These are phyloP conservation scores for Octopus sinensis DNA, from an alignment of 1,140 invertebrate genomes.

Conservation along the genomic window DNA sequence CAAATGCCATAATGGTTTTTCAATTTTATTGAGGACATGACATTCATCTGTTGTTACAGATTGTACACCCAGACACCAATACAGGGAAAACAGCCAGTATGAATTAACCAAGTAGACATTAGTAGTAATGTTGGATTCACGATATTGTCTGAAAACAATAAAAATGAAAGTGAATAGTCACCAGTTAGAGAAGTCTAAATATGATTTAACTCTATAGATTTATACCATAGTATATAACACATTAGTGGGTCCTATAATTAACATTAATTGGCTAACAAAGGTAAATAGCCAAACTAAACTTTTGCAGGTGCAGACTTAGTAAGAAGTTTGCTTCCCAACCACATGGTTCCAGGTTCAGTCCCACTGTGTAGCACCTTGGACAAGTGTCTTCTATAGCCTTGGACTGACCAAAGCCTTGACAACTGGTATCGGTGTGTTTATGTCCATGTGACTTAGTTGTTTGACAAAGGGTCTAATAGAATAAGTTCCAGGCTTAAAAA, in stretches of 20 bases:
- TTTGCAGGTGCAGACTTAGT: no score
- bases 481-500: no score
- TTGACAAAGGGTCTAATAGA: no score
- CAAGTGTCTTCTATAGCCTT: no score
- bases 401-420: no score
- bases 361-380: no score
- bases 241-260: neutral
- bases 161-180: neutral
- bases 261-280: neutral
- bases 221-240: neutral
- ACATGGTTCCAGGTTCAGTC: no score
- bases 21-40: constrained; percentile 25
- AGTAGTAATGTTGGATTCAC: constrained; percentile 30
- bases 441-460: no score
- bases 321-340: no score
- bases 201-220: neutral
- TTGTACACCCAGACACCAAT: constrained; percentile 42
- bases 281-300: neutral
- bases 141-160: constrained; percentile 28
- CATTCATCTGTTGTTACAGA: constrained; percentile 39
- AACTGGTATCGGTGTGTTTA: no score
- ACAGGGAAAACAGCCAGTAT: constrained; percentile 41
- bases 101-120: constrained; percentile 37
- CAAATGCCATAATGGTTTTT: constrained; percentile 39
- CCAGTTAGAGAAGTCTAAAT: neutral